A percentile compares a stretch with the other conserved stretches of the same genome.
These are phyloP conservation scores for Drosophila paramelanica DNA, from an alignment of 2,888 invertebrate genomes.

Conservation along the genomic window DNA sequence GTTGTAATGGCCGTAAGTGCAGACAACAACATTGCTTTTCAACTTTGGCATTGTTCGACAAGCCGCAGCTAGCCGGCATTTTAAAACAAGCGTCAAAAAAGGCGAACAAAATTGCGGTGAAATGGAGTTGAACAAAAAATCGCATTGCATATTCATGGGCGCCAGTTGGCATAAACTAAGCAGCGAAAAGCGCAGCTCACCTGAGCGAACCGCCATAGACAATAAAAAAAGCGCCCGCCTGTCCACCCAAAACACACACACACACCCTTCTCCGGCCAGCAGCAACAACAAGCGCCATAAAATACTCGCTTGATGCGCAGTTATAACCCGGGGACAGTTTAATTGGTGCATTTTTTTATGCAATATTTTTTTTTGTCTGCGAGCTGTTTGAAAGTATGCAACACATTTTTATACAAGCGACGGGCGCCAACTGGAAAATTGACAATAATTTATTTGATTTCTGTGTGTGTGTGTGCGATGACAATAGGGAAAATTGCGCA, in stretches of 20 bases:
- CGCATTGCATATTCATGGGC: conserved; percentile 70
- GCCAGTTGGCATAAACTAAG: conserved; percentile 68
- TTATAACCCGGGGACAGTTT: conserved; percentile 83
- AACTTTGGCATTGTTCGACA: conserved; percentile 52
- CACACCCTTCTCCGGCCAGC: not conserved
- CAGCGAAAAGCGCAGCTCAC: conserved; percentile 49
- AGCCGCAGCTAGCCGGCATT: conserved; percentile 46
- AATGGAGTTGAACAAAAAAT: conserved; percentile 26
- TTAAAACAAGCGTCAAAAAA: conserved; percentile 8
- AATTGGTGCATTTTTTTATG: conserved; percentile 82
- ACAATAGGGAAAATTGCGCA: conserved; percentile 49
- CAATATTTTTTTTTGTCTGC: conserved; percentile 34
- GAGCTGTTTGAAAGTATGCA: conserved; percentile 50
- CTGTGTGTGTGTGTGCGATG: conserved; percentile 22
- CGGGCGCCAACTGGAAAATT: conserved; percentile 76
- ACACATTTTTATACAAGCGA: conserved; percentile 45
- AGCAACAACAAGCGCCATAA: conserved; percentile 61
- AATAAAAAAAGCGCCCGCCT: conserved; percentile 24
- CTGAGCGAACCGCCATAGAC: conserved; percentile 56
- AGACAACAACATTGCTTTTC: conserved; percentile 29
- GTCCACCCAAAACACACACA: not conserved
- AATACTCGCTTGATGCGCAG: conserved; percentile 79
- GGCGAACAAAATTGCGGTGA: not conserved
- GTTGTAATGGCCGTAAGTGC: conserved; percentile 21
- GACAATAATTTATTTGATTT: conserved; percentile 81